Conservation (phyloP, 2,888 invertebrate genomes). For the Dromius quadrimaculatus region DNA sequence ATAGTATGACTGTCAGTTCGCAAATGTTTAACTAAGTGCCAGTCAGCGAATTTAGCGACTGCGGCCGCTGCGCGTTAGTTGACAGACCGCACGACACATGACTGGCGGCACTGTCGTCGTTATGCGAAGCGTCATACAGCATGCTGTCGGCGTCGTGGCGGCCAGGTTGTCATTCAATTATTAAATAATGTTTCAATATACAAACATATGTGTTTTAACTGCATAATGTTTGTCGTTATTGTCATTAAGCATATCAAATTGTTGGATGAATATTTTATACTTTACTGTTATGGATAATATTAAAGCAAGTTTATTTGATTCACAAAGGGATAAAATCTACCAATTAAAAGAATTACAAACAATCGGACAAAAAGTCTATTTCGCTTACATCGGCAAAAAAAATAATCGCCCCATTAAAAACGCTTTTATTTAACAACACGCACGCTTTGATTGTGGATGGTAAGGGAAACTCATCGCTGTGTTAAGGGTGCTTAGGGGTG, state of each 20-base stretch:
- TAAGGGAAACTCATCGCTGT: neutral
- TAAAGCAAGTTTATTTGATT: slow-evolving; percentile 7
- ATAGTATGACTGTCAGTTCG: slow-evolving; percentile 13
- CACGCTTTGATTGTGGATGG: slow-evolving; percentile 1
- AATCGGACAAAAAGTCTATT: slow-evolving; percentile 30
- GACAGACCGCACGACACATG: slow-evolving; percentile 46
- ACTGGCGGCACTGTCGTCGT: slow-evolving; percentile 35
- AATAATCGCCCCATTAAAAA: slow-evolving; percentile 45
- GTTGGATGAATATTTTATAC: too few species aligned
- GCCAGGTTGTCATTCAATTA: too few species aligned
- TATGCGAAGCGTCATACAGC: too few species aligned
- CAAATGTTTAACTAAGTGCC: slow-evolving; percentile 27
- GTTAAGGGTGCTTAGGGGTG: neutral
- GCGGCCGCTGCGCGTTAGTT: slow-evolving; percentile 13
- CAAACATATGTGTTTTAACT: too few species aligned
- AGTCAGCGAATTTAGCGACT: slow-evolving; percentile 40
- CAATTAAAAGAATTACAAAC: slow-evolving; percentile 50
- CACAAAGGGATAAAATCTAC: slow-evolving; percentile 29
- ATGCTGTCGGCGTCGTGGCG: too few species aligned
- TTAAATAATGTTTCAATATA: too few species aligned
- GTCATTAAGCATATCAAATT: too few species aligned
- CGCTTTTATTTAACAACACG: slow-evolving; percentile 45
- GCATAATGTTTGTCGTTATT: too few species aligned
- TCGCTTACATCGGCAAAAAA: slow-evolving; percentile 46
- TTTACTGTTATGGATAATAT: slow-evolving; percentile 9